These are phyloP conservation scores for Drosophila mauritiana DNA, from an alignment of 1,140 invertebrate species.

Conservation along the genomic window DNA sequence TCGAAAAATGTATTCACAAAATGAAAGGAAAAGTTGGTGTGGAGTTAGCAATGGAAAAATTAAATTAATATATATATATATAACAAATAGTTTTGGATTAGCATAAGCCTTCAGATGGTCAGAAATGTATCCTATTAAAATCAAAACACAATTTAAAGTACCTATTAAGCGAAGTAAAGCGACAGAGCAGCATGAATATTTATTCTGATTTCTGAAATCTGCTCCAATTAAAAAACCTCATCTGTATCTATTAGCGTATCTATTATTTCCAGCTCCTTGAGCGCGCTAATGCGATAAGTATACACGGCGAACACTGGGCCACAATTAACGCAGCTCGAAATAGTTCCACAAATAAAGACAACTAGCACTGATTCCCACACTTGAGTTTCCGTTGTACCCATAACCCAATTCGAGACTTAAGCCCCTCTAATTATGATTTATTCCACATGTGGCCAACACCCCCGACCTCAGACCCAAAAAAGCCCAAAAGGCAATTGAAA, in stretches of 20 bases:
- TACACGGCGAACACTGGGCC: slow-evolving; percentile 8
- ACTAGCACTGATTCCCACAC: slow-evolving; percentile 22
- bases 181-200: too few species aligned
- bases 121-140: too few species aligned
- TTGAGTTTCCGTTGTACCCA: slow-evolving; percentile 1
- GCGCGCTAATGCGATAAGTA: slow-evolving; percentile 14
- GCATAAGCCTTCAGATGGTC: too few species aligned
- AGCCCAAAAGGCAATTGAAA: slow-evolving; percentile 33
- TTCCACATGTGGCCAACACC: slow-evolving; percentile 23
- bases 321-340: slow-evolving; percentile 23
- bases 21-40: too few species aligned
- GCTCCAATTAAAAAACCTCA: too few species aligned
- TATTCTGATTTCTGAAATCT: too few species aligned
- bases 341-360: slow-evolving; percentile 15
- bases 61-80: too few species aligned
- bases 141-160: too few species aligned
- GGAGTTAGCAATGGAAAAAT: too few species aligned
- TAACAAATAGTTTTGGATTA: too few species aligned
- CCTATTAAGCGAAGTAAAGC: too few species aligned
- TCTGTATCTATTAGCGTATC: neutral
- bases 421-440: slow-evolving; percentile 44
- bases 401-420: slow-evolving; percentile 37
- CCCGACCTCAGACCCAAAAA: slow-evolving; percentile 4
- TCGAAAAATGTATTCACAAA: too few species aligned
- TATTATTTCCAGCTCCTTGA: neutral